Base-by-base conservation (phyloP, 2,888 invertebrate species). In the Drosophila tanythrix region DNA sequence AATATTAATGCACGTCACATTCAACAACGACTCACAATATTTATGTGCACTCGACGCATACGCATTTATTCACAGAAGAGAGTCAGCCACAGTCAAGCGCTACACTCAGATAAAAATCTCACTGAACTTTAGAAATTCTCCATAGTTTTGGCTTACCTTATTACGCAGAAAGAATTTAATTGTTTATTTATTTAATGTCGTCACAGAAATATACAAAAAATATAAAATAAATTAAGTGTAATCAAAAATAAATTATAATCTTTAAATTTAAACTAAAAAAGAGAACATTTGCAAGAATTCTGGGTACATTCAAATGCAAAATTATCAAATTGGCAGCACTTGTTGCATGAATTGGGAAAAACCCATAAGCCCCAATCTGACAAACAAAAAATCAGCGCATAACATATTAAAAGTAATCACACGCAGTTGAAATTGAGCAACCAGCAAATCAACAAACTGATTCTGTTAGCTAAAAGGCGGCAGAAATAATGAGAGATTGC, bases 1-100 rank as follows among this genome's bases (percentile, higher is more conserved):
- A 84, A 81, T 85, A 81, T 86, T 86, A 86, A 85, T 85, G 76
- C 82, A 80, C 74, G 83, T 75, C 79, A 74, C 73, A 69, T 57
- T 60, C 79, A 81, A 81, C 25, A 7, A 56, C n/a, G 60, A 64
- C 59, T 72, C 57, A 60, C 55, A 75, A 68, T 67, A 66, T 69
- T 59, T 73, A 56, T 68, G 56, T 70, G 70, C 68, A 76, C 56
- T 76, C 66, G 35, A 57, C 66, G 73, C 77, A 74, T 76, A 76
- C 70, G 74, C 74, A 67, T 69, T 78, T 74, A 73, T 76, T 58
- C 64, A 70, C 64, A 65, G 50, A 33, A 11, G 52, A 76, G 60
- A 71, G 48, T 60, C 25, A 25, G 15, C 21, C 46, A 46, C 46
- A 46, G 46, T 15, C 25, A 50, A 56, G 52, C 74, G 70, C 74